Conservation (phyloP, 2,888 invertebrate species). For the Nomada fabriciana region DNA sequence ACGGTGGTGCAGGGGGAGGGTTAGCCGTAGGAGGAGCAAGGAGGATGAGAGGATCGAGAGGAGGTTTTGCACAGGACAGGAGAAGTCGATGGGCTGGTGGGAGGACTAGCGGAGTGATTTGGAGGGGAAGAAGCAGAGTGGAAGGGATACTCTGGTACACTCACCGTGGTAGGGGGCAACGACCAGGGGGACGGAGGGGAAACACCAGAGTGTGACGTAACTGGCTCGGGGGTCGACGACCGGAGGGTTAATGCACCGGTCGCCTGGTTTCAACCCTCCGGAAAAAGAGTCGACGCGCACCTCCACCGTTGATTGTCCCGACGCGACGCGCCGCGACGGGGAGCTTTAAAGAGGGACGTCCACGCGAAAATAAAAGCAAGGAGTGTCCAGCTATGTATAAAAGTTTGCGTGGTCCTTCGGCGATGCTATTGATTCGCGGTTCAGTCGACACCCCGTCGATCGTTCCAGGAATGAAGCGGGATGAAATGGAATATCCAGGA, state of each 20-base stretch:
- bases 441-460: neutral
- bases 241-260: slow-evolving; percentile 82
- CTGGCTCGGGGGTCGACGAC: slow-evolving; percentile 82
- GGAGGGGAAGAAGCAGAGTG: slow-evolving; percentile 46
- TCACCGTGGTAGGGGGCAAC: slow-evolving; percentile 8
- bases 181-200: slow-evolving; percentile 46
- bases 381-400: neutral
- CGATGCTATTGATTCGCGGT: neutral
- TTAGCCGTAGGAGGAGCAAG: slow-evolving; percentile 37
- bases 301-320: slow-evolving; percentile 60
- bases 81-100: no score
- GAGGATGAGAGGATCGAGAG: slow-evolving; percentile 36
- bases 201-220: slow-evolving; percentile 79
- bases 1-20: slow-evolving; percentile 24
- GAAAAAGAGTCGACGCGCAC: slow-evolving; percentile 72
- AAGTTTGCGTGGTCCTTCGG: neutral
- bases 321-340: slow-evolving; percentile 4
- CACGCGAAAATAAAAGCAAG: slow-evolving; percentile 23
- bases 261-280: slow-evolving; percentile 77
- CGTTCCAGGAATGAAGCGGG: neutral
- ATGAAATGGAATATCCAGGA: no score
- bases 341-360: slow-evolving; percentile 63
- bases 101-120: slow-evolving; percentile 40
- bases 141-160: slow-evolving; percentile 10
- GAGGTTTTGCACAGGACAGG: slow-evolving; percentile 43